Base-by-base conservation (phyloP, 2,888 invertebrate genomes). In the Acrobasis suavella region DNA sequence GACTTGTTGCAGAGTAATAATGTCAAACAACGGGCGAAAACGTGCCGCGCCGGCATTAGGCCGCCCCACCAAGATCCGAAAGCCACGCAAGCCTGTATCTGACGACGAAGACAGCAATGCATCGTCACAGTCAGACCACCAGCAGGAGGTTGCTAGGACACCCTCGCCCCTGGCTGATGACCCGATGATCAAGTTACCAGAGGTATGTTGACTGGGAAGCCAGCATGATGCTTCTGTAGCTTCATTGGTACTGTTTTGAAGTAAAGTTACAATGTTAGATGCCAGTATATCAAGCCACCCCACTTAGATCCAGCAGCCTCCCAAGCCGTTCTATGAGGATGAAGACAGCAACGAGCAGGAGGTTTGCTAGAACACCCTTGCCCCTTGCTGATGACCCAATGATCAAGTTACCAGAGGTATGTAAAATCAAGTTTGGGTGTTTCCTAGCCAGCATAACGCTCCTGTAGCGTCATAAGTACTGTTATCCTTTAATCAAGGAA, bases 341-440 rank as follows among this genome's bases (percentile, higher is more conserved):
- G 89, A 89, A 46, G 85, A 85, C 52, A 87, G 85, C 66, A 80
- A 81, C 22, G 84, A 67, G 1, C 76, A 69, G 32, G 83, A 82
- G 9, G 65, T 72, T 72, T 3, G 75, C 72, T 22, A 78, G 85
- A 64, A 88, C 90, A 39, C 93, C 92, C 0, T 93, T 94, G 58
- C 94, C 94, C 15, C 79, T 94, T 61, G 78, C 88, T 2, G 94
- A 94, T 64, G 95, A 95, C 67, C 93, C 94, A 14, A 91, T 92
- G 7, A 89, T 93, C 9, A 95, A 95, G 77, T 80, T 96, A 67
- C 95, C 95, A 9, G 94, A 95, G 80, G 93, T 93, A 75, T 60
- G 50, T 12, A n/a, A n/a, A n/a, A 3, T 22, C 3, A 22, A 3
- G n/a, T n/a, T n/a, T n/a, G n/a, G n/a, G n/a, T n/a, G n/a, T n/a